Conservation (phyloP, 2,113 vertebrate species). For the Perca schrenkii region DNA sequence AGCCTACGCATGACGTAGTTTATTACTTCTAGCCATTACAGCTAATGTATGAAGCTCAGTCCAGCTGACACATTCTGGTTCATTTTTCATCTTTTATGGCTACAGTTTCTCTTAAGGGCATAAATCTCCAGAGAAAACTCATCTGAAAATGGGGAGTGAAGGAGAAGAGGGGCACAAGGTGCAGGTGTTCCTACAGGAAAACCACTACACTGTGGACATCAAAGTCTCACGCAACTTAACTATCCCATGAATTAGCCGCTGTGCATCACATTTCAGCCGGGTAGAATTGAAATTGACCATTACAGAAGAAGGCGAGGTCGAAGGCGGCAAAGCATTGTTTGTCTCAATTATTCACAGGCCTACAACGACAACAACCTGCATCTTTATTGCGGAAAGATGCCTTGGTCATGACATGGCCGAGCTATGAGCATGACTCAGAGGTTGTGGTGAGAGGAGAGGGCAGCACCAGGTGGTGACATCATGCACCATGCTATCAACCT, state of each 20-base stretch:
- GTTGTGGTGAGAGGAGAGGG: constrained; percentile 19
- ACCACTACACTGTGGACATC: constrained; percentile 24
- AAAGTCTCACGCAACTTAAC: constrained; percentile 2
- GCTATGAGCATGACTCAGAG: constrained; percentile 42
- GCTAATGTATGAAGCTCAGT: not conserved
- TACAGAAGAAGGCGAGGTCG: not conserved
- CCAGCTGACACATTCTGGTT: not conserved
- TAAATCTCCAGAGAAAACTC: constrained; percentile 27
- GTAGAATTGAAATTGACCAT: constrained; percentile 1
- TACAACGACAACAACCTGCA: constrained; percentile 1
- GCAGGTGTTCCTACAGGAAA: constrained; percentile 24
- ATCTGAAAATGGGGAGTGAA: not conserved
- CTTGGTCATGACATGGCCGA: constrained; percentile 31
- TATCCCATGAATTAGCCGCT: not conserved
- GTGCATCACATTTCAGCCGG: not conserved
- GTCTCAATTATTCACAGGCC: constrained; percentile 69
- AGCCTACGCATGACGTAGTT: not conserved
- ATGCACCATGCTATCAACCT: constrained; percentile 70
- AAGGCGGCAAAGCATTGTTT: constrained; percentile 62
- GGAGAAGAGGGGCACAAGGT: not conserved
- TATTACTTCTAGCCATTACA: not conserved
- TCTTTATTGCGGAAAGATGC: constrained; percentile 56
- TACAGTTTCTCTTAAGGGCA: constrained; percentile 19
- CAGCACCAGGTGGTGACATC: constrained; percentile 48
- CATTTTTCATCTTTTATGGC: constrained; percentile 16